These are phyloP conservation scores for Urocitellus parryii DNA, from an alignment of 2,113 vertebrate species.

Conservation along the genomic window DNA sequence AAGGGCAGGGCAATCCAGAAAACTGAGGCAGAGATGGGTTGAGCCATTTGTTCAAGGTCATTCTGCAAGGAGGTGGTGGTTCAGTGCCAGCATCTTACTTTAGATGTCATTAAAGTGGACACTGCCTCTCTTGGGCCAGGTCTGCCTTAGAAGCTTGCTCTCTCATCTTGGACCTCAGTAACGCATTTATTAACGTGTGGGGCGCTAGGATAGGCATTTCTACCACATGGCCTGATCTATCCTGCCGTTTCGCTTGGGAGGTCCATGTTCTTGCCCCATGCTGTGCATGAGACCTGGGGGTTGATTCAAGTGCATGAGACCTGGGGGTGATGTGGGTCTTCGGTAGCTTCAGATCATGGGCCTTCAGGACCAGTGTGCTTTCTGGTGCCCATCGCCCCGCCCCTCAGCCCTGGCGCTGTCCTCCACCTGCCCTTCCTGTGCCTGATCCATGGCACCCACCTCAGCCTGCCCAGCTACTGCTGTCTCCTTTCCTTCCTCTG, in stretches of 20 bases:
- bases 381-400: fast-evolving
- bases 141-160: too few relatives aligned
- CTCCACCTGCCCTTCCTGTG: not conserved
- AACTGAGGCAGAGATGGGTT: not conserved
- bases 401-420: not conserved
- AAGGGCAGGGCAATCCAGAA: not conserved
- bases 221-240: too few relatives aligned
- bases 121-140: too few relatives aligned
- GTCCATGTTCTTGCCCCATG: too few relatives aligned
- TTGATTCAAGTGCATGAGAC: not conserved
- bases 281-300: not conserved
- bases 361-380: not conserved
- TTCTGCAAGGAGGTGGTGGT: not conserved
- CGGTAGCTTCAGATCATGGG: not conserved
- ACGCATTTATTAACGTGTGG: not conserved
- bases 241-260: not conserved
- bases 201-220: not conserved
- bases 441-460: fast-evolving
- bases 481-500: not conserved
- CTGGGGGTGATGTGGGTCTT: not conserved
- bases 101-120: not conserved
- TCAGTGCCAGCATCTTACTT: not conserved
- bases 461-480: not conserved
- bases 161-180: not conserved
- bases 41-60: not conserved